phyloP scores from a whole-genome alignment of 2,113 vertebrate species.

The Pteronura brasiliensis region DNA sequence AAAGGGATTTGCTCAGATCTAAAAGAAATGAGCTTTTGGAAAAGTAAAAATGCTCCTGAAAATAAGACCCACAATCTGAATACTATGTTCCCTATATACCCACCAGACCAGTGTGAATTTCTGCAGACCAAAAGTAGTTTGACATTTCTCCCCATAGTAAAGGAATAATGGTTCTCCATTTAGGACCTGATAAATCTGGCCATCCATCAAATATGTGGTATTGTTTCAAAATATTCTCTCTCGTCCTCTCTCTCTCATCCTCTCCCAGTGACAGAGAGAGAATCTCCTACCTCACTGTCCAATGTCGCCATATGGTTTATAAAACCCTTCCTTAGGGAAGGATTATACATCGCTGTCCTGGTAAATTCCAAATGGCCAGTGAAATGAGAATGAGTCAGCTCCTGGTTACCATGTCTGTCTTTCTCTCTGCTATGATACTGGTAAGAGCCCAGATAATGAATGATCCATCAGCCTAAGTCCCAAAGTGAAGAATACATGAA shows the following conservation, averaged over 20 bases:
- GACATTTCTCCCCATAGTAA: neutral
- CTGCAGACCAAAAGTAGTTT: neutral
- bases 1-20: neutral
- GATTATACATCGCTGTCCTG: neutral
- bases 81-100: neutral
- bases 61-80: slow-evolving; percentile 3
- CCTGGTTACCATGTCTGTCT: neutral
- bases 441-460: neutral
- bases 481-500: neutral
- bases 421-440: neutral
- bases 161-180: neutral
- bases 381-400: neutral
- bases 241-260: neutral
- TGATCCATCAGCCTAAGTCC: neutral
- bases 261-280: too few species aligned
- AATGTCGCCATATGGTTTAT: neutral
- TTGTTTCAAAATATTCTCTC: neutral
- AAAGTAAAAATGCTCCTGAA: slow-evolving; percentile 27
- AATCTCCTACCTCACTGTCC: neutral
- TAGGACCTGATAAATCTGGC: neutral
- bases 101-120: neutral
- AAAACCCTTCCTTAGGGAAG: neutral
- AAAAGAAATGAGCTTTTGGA: neutral
- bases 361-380: neutral
- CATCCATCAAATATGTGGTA: neutral